Base-by-base conservation (phyloP, 2,888 invertebrate genomes). In the Trichogramma evanescens region DNA sequence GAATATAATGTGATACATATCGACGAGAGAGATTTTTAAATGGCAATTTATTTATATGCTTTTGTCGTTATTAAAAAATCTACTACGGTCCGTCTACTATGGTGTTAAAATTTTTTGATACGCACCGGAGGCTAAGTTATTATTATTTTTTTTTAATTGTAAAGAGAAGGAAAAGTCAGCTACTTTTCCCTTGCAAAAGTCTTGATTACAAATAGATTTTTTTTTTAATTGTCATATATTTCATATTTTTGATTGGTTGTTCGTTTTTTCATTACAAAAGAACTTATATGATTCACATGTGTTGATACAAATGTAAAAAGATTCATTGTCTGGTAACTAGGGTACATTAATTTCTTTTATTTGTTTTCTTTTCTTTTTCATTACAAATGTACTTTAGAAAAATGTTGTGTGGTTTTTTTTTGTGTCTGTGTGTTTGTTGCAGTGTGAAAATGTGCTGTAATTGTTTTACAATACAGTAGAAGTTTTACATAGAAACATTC, bases 281-380 rank as follows among this genome's bases (percentile, higher is more conserved):
- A 59, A 59, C 42, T 41, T 9, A 44, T 58, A 26, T 26, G 45
- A 44, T 26, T 55, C 13, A 54, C 54, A 52, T 51, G 55, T 26
- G 50, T 52, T 13, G 13, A n/a, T 59, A 61, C 26, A 26, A 26
- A 26, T 26, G 26, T 55, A 61, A 63, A 48, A 63, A 63, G 42
- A 56, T 61, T 58, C 50, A 50, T 63, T 56, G 56, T 59, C 54
- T 63, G 60, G 63, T 63, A 63, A 63, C 60, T 61, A 56, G 46
- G 53, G 56, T 55, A 51, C 46, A 46, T 10, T 13, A 42, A 44
- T 45, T 55, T 13, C 40, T 48, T 39, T 49, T 6, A 52, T n/a
- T 52, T 41, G 5, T 26, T 51, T 9, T 51, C 5, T 51, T 51
- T 51, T 51, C 4, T 51, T 42, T n/a, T 50, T 39, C 8, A 40